These are phyloP conservation scores for Phrynocephalus versicolor DNA, from an alignment of 2,113 vertebrate genomes.

Conservation along the genomic window DNA sequence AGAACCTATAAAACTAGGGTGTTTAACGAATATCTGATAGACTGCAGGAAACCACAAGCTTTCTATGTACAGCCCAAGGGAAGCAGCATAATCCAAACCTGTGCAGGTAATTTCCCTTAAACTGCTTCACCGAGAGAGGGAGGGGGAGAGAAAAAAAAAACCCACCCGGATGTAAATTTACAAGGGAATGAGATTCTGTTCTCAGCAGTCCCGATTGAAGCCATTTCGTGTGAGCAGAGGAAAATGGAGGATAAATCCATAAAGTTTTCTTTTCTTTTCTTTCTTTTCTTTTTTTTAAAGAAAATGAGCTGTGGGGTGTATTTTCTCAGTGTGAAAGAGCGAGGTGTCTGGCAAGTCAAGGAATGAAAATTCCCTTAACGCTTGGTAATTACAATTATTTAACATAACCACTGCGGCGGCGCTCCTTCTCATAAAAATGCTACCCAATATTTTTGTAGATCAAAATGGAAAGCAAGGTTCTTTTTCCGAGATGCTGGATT, in stretches of 20 bases:
- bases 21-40: neutral
- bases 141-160: slow-evolving; percentile 2
- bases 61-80: neutral
- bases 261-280: slow-evolving; percentile 51
- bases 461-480: slow-evolving; percentile 39
- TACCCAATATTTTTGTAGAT: slow-evolving; percentile 25
- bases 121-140: slow-evolving; percentile 22
- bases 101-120: slow-evolving; percentile 23
- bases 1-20: neutral
- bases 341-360: slow-evolving; percentile 24
- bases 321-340: slow-evolving; percentile 49
- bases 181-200: slow-evolving; percentile 47
- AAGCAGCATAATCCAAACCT: neutral
- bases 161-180: slow-evolving; percentile 52
- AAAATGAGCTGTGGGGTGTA: slow-evolving; percentile 12
- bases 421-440: slow-evolving; percentile 18
- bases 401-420: neutral
- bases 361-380: neutral
- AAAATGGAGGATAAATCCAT: slow-evolving; percentile 53
- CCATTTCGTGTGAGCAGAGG: slow-evolving; percentile 40
- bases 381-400: slow-evolving; percentile 38
- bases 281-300: no score
- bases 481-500: neutral
- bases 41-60: neutral
- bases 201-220: slow-evolving; percentile 55